Evolutionary conservation across 2,888 invertebrate genomes (phyloP), one percentile per base, ranked within the genome.

Genomic region (Agrotis segetum): DNA sequence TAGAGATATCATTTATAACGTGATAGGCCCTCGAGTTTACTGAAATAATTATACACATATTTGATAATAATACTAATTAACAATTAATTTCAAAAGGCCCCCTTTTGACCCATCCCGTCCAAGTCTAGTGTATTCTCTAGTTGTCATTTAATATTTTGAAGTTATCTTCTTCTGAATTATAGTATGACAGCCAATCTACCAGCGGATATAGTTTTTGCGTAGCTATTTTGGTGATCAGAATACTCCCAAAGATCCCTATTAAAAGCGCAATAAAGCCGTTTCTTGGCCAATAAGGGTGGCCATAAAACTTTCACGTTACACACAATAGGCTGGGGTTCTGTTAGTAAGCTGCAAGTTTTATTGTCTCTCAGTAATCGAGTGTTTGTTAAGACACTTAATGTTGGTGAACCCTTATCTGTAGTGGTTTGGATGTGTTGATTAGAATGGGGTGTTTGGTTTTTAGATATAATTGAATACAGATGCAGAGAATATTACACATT

Each of bases 231-330:
- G 53, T 67, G 63, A 82, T 65, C 72, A 83, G 73, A 84, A 83
- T 82, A 83, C 55, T 24, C 71, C 80, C 73, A 59, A 59, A 81
- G 85, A 85, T 88, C 72, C 71, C 65, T 87, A 89, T 90, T 87
- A 87, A 83, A 83, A 68, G 74, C 70, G 75, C 83, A 87, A 89
- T 91, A 91, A 90, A 90, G 84, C 83, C 80, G 87, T 90, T 91
- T 84, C 87, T 86, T 85, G 76, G 79, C 85, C 87, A 88, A 89
- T 91, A 88, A 90, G 88, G 87, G 77, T 64, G 65, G 63, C 86
- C 83, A 90, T 91, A 91, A 92, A 91, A 89, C 88, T 87, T 87
- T 87, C 85, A 83, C 77, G 85, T 75, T 70, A 85, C 85, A 40
- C 76, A 85, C 84, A 24, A 77, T 79, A 74, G 71, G 82, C 81